Conservation (phyloP, 2,797 vertebrate species). For the Arctocebus calabarensis region DNA sequence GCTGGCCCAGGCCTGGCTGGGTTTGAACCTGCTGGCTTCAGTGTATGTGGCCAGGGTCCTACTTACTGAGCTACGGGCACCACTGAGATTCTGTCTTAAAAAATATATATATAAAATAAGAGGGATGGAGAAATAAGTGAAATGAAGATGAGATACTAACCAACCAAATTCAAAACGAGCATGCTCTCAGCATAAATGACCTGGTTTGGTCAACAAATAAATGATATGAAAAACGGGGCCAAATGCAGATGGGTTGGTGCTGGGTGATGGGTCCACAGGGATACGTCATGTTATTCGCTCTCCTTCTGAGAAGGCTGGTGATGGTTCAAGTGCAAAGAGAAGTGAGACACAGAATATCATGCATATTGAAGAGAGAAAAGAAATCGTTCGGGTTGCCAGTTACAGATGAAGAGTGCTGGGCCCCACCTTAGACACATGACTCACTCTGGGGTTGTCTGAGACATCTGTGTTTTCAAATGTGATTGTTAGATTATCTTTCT, state of each 20-base stretch:
- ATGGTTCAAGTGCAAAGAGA: not conserved
- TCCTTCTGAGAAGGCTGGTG: not conserved
- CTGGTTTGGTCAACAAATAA: not conserved
- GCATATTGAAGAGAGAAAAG: not conserved
- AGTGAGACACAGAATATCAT: not conserved
- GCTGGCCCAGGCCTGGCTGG: no score
- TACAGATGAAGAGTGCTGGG: not conserved
- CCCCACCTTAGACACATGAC: not conserved
- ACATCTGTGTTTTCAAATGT: not conserved
- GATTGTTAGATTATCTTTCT: not conserved
- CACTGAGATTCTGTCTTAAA: no score
- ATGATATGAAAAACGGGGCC: not conserved
- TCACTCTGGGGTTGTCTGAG: not conserved
- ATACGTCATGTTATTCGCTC: accelerated
- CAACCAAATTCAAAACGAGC: no score
- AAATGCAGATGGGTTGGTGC: not conserved
- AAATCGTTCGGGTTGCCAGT: not conserved
- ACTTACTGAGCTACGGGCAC: no score
- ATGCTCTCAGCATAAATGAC: not conserved
- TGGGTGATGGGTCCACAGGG: accelerated
- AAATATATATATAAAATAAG: not conserved
- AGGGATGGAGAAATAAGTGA: not conserved
- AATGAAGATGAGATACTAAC: not conserved
- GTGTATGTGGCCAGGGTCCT: no score
- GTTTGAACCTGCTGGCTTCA: no score